phyloP scores from a whole-genome alignment of 2,797 vertebrate species.

The Acanthurus lineatus region DNA sequence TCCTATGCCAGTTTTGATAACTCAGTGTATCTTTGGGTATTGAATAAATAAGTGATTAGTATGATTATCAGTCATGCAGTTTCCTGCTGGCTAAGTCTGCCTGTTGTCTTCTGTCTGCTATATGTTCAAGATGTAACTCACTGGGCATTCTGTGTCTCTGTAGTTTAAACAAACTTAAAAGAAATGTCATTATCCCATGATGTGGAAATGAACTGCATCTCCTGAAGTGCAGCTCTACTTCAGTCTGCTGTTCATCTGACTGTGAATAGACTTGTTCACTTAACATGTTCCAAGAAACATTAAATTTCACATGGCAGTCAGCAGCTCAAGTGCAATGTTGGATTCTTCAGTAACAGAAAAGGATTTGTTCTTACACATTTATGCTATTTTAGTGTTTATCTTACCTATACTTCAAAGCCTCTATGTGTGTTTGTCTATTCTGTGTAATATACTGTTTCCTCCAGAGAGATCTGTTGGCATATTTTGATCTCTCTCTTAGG shows the following conservation, averaged over 20 bases:
- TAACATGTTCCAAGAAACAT: constrained; percentile 2
- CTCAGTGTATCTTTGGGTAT: not conserved
- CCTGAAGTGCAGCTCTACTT: too few relatives aligned
- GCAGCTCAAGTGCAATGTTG: constrained; percentile 4
- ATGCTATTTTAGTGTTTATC: not conserved
- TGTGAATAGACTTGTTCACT: not conserved
- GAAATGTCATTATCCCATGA: not conserved
- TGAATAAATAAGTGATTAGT: too few relatives aligned
- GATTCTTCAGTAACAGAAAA: not conserved
- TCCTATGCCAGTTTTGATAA: too few relatives aligned
- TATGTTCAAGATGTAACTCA: too few relatives aligned
- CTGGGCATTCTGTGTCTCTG: not conserved
- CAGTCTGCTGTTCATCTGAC: not conserved
- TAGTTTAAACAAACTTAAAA: not conserved
- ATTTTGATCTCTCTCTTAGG: not conserved
- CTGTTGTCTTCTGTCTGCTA: too few relatives aligned
- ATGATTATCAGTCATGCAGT: too few relatives aligned
- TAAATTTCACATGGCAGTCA: constrained; percentile 24
- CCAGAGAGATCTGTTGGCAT: not conserved
- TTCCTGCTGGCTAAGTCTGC: too few relatives aligned
- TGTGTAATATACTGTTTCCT: not conserved
- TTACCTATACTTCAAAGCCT: not conserved
- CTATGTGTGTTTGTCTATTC: not conserved
- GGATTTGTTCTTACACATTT: not conserved
- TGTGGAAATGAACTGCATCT: not conserved